Percentiles rank a stretch among this genome's conserved stretches.
These are phyloP conservation scores for Conistra vaccinii DNA, from an alignment of 2,888 invertebrate species.

Conservation along the genomic window DNA sequence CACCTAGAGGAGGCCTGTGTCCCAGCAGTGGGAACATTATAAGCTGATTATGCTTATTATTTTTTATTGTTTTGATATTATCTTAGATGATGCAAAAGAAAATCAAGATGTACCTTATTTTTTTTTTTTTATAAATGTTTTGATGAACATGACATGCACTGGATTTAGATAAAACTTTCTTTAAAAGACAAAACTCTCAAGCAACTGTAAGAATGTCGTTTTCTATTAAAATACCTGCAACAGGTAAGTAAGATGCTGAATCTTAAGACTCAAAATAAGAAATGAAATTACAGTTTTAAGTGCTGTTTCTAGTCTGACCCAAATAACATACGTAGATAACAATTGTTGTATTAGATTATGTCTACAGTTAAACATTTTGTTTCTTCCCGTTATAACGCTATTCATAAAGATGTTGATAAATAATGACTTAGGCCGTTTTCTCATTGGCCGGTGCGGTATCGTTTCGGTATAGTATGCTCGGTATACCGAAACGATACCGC, in stretches of 20 bases:
- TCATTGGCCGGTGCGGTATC: no score
- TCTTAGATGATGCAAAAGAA: no score
- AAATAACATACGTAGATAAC: not conserved
- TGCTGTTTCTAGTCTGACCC: not conserved
- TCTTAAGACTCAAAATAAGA: slow-evolving; percentile 1
- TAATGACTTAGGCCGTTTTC: not conserved
- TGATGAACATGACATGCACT: not conserved
- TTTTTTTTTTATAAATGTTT: no score
- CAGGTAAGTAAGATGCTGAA: not conserved
- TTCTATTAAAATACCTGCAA: not conserved
- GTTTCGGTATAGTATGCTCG: no score
- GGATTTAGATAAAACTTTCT: not conserved
- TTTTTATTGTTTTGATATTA: no score
- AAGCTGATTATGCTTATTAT: no score
- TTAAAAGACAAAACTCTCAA: not conserved
- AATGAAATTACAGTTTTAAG: not conserved
- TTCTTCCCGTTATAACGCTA: not conserved
- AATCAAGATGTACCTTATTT: no score
- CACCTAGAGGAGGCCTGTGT: no score
- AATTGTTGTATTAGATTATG: not conserved
- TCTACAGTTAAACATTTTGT: not conserved
- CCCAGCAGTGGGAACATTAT: no score
- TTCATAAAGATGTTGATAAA: not conserved
- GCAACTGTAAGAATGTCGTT: not conserved
- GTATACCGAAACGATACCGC: no score